These are phyloP conservation scores for Alcis repandata DNA, from an alignment of 2,888 invertebrate species.

Conservation along the genomic window DNA sequence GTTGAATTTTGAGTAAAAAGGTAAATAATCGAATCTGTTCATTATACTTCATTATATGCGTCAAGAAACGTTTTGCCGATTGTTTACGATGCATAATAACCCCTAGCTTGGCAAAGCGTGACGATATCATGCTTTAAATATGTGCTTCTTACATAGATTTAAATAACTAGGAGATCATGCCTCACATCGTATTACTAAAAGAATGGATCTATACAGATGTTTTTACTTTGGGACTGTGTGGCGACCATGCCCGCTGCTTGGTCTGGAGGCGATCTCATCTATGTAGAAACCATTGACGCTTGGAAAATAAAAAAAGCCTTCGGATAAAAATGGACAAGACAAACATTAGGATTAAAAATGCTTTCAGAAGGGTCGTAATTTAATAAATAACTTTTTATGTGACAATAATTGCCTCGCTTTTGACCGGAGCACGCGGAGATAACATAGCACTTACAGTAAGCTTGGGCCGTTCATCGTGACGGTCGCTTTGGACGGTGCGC, in stretches of 20 bases:
- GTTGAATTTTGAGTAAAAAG: slow-evolving; percentile 14
- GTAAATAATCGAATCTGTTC: slow-evolving; percentile 28
- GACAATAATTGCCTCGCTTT: slow-evolving; percentile 85
- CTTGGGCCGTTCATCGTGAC: slow-evolving; percentile 79
- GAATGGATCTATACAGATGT: slow-evolving; percentile 68
- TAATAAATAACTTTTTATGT: slow-evolving; percentile 76
- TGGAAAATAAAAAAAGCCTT: slow-evolving; percentile 73
- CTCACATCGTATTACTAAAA: slow-evolving; percentile 80
- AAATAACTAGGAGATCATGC: slow-evolving; percentile 69
- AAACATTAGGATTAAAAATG: slow-evolving; percentile 70
- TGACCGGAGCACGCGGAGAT: slow-evolving; percentile 85
- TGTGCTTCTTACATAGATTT: slow-evolving; percentile 69
- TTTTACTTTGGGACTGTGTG: slow-evolving; percentile 67
- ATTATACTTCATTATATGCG: slow-evolving; percentile 13
- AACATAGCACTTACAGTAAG: slow-evolving; percentile 87
- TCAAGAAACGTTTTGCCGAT: slow-evolving; percentile 31
- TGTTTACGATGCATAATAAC: slow-evolving; percentile 70
- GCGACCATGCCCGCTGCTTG: slow-evolving; percentile 80
- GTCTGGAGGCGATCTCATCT: slow-evolving; percentile 62
- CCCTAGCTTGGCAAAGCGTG: slow-evolving; percentile 83
- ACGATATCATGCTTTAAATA: slow-evolving; percentile 76
- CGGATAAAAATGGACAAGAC: slow-evolving; percentile 64
- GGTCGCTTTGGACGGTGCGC: slow-evolving; percentile 82
- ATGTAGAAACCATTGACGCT: slow-evolving; percentile 71
- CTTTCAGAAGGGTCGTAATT: slow-evolving; percentile 82